Evolutionary conservation across 2,113 vertebrate genomes (phyloP).

Genomic region (Lycaon pictus): DNA sequence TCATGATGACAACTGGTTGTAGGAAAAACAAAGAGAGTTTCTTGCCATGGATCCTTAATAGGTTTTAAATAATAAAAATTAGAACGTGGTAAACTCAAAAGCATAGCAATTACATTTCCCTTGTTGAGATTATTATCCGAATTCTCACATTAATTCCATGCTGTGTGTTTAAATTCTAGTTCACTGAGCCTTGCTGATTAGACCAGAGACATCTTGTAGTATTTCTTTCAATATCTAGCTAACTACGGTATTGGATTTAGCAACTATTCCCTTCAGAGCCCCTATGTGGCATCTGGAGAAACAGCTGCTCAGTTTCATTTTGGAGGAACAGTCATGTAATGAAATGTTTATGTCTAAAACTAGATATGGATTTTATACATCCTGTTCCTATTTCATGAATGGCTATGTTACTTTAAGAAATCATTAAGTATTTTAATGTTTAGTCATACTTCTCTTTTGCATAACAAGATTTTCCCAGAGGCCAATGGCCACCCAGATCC

Average conservation of each 20-base stretch:
- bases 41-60: conserved; percentile 64
- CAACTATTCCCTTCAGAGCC: conserved; percentile 76
- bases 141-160: conserved; percentile 65
- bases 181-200: conserved; percentile 70
- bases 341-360: conserved; percentile 74
- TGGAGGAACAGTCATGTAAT: conserved; percentile 67
- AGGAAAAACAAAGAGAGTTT: conserved; percentile 61
- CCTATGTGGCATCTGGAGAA: conserved; percentile 83
- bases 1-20: conserved; percentile 66
- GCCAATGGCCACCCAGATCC: neutral
- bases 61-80: conserved; percentile 77
- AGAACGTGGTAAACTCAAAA: conserved; percentile 39
- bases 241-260: conserved; percentile 53
- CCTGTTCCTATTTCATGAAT: conserved; percentile 71
- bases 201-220: conserved; percentile 58
- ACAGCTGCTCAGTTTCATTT: conserved; percentile 83
- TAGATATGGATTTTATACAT: conserved; percentile 63
- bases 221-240: conserved; percentile 64
- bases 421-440: conserved; percentile 72
- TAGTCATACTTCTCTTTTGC: conserved; percentile 72
- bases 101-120: conserved; percentile 53
- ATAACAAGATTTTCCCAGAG: conserved; percentile 65
- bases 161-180: conserved; percentile 62
- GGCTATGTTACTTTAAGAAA: conserved; percentile 67
- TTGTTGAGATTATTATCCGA: conserved; percentile 70